Evolutionary conservation across 2,113 vertebrate species (phyloP).

Genomic region (Platycercus adscitus): DNA sequence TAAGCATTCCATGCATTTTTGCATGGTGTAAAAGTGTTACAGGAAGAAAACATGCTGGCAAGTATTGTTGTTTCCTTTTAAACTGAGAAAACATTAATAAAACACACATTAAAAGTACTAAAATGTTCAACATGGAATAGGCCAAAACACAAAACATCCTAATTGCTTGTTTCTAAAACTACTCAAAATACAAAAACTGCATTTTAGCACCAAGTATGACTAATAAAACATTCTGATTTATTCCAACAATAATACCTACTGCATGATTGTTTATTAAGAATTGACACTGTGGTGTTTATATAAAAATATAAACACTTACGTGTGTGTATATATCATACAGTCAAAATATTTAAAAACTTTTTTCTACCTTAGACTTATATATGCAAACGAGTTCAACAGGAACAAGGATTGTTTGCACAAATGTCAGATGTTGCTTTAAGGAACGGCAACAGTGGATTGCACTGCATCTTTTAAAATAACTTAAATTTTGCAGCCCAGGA

Average conservation of each 20-base stretch:
- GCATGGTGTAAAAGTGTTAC: not conserved
- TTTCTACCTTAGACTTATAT: not conserved
- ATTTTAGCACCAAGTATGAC: not conserved
- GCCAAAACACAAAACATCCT: not conserved
- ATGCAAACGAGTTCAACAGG: not conserved
- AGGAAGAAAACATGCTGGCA: not conserved
- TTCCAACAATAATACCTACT: not conserved
- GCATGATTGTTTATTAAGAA: not conserved
- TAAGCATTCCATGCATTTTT: not conserved
- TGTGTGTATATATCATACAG: not conserved
- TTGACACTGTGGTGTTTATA: not conserved
- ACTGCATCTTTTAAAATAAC: not conserved
- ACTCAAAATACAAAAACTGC: not conserved
- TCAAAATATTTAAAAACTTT: not conserved
- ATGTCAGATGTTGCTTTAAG: not conserved
- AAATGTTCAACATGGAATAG: not conserved
- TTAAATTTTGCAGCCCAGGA: not conserved
- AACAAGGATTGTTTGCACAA: not conserved
- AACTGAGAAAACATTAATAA: not conserved
- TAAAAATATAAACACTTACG: not conserved
- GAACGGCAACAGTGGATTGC: not conserved
- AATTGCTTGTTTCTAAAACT: not conserved
- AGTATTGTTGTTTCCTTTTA: not conserved
- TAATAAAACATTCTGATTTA: not conserved
- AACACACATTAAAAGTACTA: not conserved